Conservation (phyloP, 53 echinoderm and acorn worm species). For the Temnopleurus reevesii region DNA sequence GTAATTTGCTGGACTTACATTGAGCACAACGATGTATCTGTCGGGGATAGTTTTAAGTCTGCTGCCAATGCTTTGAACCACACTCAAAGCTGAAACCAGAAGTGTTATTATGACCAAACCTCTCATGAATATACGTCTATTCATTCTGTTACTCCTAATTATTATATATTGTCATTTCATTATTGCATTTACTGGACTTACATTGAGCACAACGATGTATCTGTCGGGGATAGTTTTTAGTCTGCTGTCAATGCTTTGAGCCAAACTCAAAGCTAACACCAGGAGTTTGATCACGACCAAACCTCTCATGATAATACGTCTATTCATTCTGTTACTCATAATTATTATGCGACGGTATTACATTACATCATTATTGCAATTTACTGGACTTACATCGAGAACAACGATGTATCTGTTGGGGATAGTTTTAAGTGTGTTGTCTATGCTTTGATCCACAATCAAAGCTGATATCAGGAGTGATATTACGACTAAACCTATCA, state of each 20-base stretch:
- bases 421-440: not conserved
- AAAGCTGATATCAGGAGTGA: no score
- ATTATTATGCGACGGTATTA: no score
- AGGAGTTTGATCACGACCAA: no score
- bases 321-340: no score
- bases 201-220: constrained; percentile 61
- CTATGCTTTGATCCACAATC: not conserved
- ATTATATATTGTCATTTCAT: no score
- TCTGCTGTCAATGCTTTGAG: constrained; percentile 9
- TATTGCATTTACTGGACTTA: constrained; percentile 16
- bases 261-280: no score
- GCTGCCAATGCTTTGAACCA: not conserved
- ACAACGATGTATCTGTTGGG: constrained; percentile 57
- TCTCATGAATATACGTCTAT: no score
- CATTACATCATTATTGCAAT: no score
- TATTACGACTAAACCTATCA: no score
- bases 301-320: no score
- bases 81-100: not conserved
- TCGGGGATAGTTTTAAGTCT: not conserved
- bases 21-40: constrained; percentile 55
- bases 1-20: constrained; percentile 54
- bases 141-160: no score
- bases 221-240: constrained; percentile 1
- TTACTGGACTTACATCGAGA: constrained; percentile 48
- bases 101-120: no score